Conservation (phyloP, 2,888 invertebrate species). For the Cinara cedri region DNA sequence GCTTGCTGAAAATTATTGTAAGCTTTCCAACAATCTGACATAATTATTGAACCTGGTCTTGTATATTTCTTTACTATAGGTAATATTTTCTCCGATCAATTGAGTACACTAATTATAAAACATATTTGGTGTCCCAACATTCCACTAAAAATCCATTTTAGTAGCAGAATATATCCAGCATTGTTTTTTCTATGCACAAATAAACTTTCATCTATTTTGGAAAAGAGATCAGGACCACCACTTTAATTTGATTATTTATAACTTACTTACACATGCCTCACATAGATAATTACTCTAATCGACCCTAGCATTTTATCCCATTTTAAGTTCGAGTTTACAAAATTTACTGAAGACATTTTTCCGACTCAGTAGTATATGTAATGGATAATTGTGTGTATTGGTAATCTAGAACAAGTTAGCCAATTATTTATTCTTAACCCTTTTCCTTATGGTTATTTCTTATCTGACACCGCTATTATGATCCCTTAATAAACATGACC, state of each 20-base stretch:
- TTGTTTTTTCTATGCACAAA: slow-evolving; percentile 33
- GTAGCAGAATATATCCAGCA: not conserved
- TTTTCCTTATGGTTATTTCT: not conserved
- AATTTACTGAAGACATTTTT: not conserved
- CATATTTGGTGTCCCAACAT: not conserved
- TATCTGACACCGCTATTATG: not conserved
- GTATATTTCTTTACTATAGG: not conserved
- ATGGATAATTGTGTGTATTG: too few species aligned
- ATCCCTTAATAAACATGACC: not conserved
- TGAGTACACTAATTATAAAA: not conserved
- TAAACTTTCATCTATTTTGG: slow-evolving; percentile 20
- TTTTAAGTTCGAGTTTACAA: not conserved
- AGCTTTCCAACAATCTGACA: slow-evolving; percentile 13
- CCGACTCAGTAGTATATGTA: not conserved
- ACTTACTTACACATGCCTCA: too few species aligned
- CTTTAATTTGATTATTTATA: too few species aligned
- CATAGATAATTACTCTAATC: too few species aligned
- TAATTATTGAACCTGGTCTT: slow-evolving; percentile 10
- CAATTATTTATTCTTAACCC: too few species aligned
- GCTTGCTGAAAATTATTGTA: not conserved
- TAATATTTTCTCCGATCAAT: not conserved
- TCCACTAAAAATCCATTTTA: slow-evolving; percentile 26
- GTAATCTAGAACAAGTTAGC: too few species aligned
- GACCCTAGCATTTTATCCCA: not conserved
- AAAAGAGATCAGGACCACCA: slow-evolving; percentile 1